A percentile compares a stretch with the other conserved stretches of the same genome.
These are phyloP conservation scores for Trinectes maculatus DNA, from an alignment of 2,113 vertebrate species.

Conservation along the genomic window DNA sequence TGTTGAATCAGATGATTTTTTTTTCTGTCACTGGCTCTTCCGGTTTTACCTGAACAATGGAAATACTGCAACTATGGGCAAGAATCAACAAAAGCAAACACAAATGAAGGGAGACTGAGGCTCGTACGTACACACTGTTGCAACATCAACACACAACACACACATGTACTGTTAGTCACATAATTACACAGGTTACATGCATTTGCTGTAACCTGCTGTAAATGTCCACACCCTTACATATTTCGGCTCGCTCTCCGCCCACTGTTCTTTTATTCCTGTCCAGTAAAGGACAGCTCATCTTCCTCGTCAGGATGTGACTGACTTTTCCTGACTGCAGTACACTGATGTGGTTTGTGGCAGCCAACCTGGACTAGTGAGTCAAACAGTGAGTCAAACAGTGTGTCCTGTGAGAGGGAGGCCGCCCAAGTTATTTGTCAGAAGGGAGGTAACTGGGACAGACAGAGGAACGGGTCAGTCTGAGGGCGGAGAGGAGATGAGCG, in stretches of 20 bases:
- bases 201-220: neutral
- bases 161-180: neutral
- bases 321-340: neutral
- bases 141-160: neutral
- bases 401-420: slow-evolving; percentile 15
- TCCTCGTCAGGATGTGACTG: slow-evolving; percentile 22
- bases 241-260: neutral
- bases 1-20: neutral
- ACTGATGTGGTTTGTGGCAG: slow-evolving; percentile 42
- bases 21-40: neutral
- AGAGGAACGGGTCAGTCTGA: slow-evolving; percentile 7
- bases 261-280: neutral
- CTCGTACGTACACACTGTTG: neutral
- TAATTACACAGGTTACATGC: neutral
- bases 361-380: slow-evolving; percentile 33
- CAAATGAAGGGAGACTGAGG: neutral
- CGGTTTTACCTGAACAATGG: neutral
- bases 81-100: neutral
- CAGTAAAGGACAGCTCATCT: slow-evolving; percentile 10
- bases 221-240: neutral
- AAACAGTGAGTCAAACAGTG: slow-evolving; percentile 30
- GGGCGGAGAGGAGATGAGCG: neutral
- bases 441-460: neutral
- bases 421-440: slow-evolving; percentile 3
- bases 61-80: neutral